These are phyloP conservation scores for Drosophila baimaii DNA, from an alignment of 1,140 invertebrate species.

Conservation along the genomic window DNA sequence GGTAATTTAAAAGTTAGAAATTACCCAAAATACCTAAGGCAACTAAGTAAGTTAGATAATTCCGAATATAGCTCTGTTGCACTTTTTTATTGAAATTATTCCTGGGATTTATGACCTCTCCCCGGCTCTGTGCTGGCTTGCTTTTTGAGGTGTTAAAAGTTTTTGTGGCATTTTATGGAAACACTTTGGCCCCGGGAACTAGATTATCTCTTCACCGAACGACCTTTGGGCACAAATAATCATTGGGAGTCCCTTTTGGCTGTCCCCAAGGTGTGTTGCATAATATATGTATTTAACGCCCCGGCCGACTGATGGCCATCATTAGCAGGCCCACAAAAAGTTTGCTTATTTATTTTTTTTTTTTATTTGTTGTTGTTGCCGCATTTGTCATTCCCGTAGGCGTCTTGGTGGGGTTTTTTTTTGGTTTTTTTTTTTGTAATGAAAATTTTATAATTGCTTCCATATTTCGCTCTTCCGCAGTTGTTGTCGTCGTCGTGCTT, in stretches of 20 bases:
- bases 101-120: background rate
- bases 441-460: constrained; percentile 68
- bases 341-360: constrained; percentile 1
- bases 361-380: background rate
- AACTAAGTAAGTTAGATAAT: background rate
- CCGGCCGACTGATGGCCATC: constrained; percentile 29
- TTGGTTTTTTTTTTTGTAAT: background rate
- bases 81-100: background rate
- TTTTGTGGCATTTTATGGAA: constrained; percentile 9
- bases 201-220: constrained; percentile 10
- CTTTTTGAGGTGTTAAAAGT: constrained; percentile 13
- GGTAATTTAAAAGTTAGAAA: background rate
- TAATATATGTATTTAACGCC: constrained; percentile 43
- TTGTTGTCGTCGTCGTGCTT: constrained; percentile 31
- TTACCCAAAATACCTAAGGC: background rate
- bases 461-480: constrained; percentile 63
- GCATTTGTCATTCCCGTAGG: constrained; percentile 41
- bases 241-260: constrained; percentile 12
- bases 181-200: constrained; percentile 1
- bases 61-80: background rate
- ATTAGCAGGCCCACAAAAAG: constrained; percentile 24
- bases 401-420: constrained; percentile 11
- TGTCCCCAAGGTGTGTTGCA: constrained; percentile 23
- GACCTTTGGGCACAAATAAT: constrained; percentile 21
- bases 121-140: too few relatives aligned